Evolutionary conservation across 2,113 vertebrate genomes (phyloP), one percentile per base, ranked within the genome.

Genomic region (Uria aalge): DNA sequence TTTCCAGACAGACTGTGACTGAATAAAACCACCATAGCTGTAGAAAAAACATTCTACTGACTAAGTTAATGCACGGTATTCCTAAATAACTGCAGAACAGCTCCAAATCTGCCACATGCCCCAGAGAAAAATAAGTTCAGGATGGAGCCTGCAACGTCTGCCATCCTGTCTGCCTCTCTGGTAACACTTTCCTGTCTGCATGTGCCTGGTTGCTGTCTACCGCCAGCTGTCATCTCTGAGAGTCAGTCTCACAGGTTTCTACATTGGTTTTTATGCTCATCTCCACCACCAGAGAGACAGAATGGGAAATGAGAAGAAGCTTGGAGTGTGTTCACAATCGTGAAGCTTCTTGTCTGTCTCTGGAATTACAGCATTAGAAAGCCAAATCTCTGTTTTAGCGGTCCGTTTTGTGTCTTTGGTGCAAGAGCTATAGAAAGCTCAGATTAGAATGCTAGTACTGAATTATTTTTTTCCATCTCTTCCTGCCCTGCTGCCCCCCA

Each of bases 141-240:
- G 48, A 68, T 55, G 66, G 55, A 92, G 60, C n/a, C 78, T 80
- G 59, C 22, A 52, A 19, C 1, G 45, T 88, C 77, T 90, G 79
- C 75, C 53, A 63, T 94, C n/a, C 69, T 72, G 66, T 82, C 74
- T 90, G 85, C 71, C 23, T 94, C 62, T 75, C 89, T 95, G 71
- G 78, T 88, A 88, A 73, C 57, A 92, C 52, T 90, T 90, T 88
- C 56, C 78, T 88, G 62, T 87, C 74, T 94, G 69, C 0, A 8
- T 36, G 80, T 2, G 14, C 60, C 52, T 62, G 27, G 38, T 95
- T 92, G 74, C 78, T 85, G 60, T 87, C 64, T 93, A 41, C 64
- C 55, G 78, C 85, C 78, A 96, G 93, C 85, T 96, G 93, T 86
- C 82, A 22, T 81, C 59, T 66, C 60, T 59, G 66, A 91, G 77